phyloP scores from a whole-genome alignment of 2,113 vertebrate species.

The Rutilus rutilus region DNA sequence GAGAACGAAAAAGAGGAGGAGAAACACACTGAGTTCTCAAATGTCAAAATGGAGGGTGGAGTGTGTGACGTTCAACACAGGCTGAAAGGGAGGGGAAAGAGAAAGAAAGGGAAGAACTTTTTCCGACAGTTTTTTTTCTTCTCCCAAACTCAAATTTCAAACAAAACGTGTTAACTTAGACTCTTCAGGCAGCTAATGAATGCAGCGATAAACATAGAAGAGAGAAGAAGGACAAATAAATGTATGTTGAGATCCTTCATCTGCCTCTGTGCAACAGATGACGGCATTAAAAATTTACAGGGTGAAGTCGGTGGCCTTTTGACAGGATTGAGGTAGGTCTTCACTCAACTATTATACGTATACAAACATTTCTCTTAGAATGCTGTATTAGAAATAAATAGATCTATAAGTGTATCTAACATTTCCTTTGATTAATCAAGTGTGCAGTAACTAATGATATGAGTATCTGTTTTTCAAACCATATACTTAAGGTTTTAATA shows the following conservation, averaged over 20 bases:
- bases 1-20: not conserved
- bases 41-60: constrained; percentile 70
- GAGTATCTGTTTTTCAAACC: not conserved
- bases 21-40: constrained; percentile 50
- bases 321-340: constrained; percentile 66
- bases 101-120: constrained; percentile 73
- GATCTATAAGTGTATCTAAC: not conserved
- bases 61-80: constrained; percentile 64
- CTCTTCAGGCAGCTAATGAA: constrained; percentile 37
- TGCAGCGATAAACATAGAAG: constrained; percentile 30
- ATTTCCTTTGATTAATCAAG: not conserved
- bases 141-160: constrained; percentile 12
- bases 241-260: constrained; percentile 46
- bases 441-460: not conserved
- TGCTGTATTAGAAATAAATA: not conserved
- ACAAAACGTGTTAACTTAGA: constrained; percentile 42
- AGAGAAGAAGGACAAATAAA: constrained; percentile 36
- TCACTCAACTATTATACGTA: not conserved
- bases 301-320: constrained; percentile 73
- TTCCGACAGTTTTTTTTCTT: constrained; percentile 62
- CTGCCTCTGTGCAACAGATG: constrained; percentile 66
- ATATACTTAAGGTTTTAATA: not conserved
- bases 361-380: not conserved
- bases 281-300: constrained; percentile 71
- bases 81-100: constrained; percentile 71